Percentiles rank a stretch among this genome's conserved stretches.
Conservation (phyloP, 2,888 invertebrate genomes). For the Adela reaumurella region DNA sequence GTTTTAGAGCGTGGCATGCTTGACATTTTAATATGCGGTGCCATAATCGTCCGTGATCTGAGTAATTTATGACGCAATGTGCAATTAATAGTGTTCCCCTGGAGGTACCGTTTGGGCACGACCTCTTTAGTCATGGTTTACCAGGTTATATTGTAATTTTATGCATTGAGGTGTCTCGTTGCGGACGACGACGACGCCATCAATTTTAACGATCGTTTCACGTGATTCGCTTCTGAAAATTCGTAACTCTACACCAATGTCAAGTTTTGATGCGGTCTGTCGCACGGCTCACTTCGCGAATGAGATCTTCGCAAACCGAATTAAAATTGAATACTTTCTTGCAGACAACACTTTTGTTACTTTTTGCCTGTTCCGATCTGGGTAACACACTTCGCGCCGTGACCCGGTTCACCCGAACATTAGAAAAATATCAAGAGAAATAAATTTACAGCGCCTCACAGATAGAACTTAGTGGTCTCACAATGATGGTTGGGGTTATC, state of each 20-base stretch:
- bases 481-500: too few relatives aligned
- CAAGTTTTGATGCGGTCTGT: background rate
- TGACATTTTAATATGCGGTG: too few relatives aligned
- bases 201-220: background rate
- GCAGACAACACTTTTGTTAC: background rate
- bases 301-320: background rate
- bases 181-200: background rate
- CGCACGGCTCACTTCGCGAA: background rate
- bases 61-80: background rate
- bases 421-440: background rate
- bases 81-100: background rate
- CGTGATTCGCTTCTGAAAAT: background rate
- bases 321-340: background rate
- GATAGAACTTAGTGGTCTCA: too few relatives aligned
- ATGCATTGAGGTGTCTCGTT: background rate
- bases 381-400: background rate
- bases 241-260: background rate
- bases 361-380: background rate
- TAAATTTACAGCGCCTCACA: too few relatives aligned
- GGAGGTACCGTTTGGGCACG: background rate
- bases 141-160: background rate
- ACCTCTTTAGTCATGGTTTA: background rate
- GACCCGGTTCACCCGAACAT: background rate
- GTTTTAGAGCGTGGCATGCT: too few relatives aligned
- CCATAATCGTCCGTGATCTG: background rate